Evolutionary conservation across 2,797 vertebrate species (phyloP).

Genomic region (Peromyscus eremicus): DNA sequence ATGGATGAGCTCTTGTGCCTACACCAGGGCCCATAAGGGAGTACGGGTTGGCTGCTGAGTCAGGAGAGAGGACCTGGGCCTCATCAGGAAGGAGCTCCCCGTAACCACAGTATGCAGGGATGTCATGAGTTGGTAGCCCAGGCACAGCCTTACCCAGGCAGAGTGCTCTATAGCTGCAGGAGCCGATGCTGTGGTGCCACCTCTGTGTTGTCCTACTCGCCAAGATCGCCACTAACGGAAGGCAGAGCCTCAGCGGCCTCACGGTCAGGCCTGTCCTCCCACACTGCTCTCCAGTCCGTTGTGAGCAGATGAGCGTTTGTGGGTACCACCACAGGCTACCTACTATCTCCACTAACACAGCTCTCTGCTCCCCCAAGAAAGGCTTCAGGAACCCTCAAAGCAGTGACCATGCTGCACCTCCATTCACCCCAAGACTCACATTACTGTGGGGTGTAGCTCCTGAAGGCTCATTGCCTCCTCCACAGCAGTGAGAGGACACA

Average conservation of each 20-base stretch:
- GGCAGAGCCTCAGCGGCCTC: not conserved
- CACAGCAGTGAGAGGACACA: not conserved
- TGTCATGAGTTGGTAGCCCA: not conserved
- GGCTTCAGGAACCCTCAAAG: not conserved
- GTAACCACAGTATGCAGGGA: not conserved
- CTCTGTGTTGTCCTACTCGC: not conserved
- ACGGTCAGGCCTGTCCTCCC: not conserved
- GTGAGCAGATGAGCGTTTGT: not conserved
- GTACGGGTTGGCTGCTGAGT: not conserved
- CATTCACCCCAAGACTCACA: not conserved
- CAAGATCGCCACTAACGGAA: not conserved
- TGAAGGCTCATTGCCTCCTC: not conserved
- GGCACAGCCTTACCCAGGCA: not conserved
- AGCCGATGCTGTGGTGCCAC: not conserved
- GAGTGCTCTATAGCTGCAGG: not conserved
- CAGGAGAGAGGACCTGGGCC: not conserved
- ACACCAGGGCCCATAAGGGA: not conserved
- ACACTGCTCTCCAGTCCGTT: not conserved
- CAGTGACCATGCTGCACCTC: rapidly evolving
- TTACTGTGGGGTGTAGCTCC: not conserved
- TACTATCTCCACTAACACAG: not conserved
- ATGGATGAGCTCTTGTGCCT: not conserved
- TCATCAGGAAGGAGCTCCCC: not conserved
- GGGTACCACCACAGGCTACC: not conserved
- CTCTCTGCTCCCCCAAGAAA: not conserved